Evolutionary conservation across 2,888 invertebrate species (phyloP), one percentile per base, ranked within the genome.

Genomic region (Spodoptera exigua): DNA sequence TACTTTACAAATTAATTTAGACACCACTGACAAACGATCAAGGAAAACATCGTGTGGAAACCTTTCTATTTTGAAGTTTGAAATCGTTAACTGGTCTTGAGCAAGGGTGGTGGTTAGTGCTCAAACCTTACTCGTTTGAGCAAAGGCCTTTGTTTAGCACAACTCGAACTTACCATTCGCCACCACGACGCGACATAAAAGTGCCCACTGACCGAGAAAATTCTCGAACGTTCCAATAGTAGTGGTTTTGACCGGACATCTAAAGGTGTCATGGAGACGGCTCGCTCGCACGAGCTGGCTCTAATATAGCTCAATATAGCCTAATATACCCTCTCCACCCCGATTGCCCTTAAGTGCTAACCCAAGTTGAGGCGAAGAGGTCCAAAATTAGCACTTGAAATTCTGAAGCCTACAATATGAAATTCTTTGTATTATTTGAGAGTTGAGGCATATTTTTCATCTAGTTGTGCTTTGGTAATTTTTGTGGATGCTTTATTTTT

Each of bases 211-310:
- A 17, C 17, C 17, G 12, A 40, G 12, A 16, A 16, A n/a, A 49
- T 3, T 46, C 12, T 41, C 41, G 18, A 55, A 44, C 14, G 37
- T 4, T 16, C 70, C 72, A 53, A 34, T 84, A 70, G 90, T 91
- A 88, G 11, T 46, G 53, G 48, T 35, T 14, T 18, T 18, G 35
- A 56, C 83, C 84, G 90, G 89, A 88, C 90, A 86, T 82, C 81
- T 78, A 75, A 87, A 92, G 92, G 92, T 92, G 92, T 92, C 88
- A 88, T 90, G 88, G 91, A 87, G 89, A 91, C 89, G 81, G 83
- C 78, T 85, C 82, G 82, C 83, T 70, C 61, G 70, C 78, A 78
- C 78, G 82, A 85, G 83, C 78, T 78, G 80, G 82, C 48, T 65
- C 71, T 85, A 88, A 88, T 71, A 69, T 44, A 63, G 63, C 67